Evolutionary conservation across 2,797 vertebrate species (phyloP).

Genomic region (Haliaeetus albicilla): DNA sequence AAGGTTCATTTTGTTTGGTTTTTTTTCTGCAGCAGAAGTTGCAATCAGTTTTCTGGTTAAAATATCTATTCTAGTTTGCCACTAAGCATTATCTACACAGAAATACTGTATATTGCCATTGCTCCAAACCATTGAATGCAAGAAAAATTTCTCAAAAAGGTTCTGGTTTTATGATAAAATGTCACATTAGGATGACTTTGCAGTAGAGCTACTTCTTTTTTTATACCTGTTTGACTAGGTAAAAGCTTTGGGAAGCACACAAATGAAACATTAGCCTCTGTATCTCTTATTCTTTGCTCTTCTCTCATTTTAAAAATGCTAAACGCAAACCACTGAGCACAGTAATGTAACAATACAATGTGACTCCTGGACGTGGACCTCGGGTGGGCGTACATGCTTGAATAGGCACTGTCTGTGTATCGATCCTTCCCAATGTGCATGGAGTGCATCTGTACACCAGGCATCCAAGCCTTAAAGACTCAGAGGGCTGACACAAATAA

Average conservation of each 20-base stretch:
- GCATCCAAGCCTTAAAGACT: background rate
- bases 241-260: background rate
- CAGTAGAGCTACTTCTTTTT: background rate
- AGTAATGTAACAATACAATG: background rate
- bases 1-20: background rate
- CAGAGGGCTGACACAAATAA: background rate
- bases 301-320: conserved; percentile 12
- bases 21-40: background rate
- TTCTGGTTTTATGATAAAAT: background rate
- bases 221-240: background rate
- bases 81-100: background rate
- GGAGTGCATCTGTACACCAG: background rate
- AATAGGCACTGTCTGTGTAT: background rate
- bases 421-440: background rate
- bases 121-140: background rate
- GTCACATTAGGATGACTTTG: background rate
- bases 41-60: background rate
- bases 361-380: background rate
- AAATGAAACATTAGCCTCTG: background rate
- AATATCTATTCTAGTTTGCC: background rate
- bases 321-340: background rate
- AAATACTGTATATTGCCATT: background rate
- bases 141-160: background rate
- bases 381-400: background rate
- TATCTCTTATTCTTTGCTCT: background rate